Conservation (phyloP, 2,888 invertebrate genomes). For the Lasioglossum marginatum region DNA sequence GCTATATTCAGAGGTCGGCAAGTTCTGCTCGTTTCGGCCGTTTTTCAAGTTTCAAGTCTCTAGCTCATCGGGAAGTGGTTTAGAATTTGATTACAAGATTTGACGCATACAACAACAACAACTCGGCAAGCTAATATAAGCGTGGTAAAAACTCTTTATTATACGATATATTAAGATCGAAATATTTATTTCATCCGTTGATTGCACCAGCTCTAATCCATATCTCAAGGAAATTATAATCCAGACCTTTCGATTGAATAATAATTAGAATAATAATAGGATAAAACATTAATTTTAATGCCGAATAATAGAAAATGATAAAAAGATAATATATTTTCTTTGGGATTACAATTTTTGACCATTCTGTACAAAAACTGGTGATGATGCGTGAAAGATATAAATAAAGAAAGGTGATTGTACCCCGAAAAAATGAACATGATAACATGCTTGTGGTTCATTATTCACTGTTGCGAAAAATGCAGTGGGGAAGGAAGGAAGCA, state of each 20-base stretch:
- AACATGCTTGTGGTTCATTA: slow-evolving; percentile 28
- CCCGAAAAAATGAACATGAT: background rate
- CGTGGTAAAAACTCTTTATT: too few relatives aligned
- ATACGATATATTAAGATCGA: background rate
- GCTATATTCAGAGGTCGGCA: too few relatives aligned
- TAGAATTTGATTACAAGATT: too few relatives aligned
- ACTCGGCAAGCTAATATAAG: too few relatives aligned
- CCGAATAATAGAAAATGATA: background rate
- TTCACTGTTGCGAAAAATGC: slow-evolving; percentile 10
- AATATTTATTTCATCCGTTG: background rate
- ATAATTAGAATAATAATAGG: background rate
- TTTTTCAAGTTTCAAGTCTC: too few relatives aligned
- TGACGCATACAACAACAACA: too few relatives aligned
- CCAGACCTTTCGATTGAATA: background rate
- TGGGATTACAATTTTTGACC: background rate
- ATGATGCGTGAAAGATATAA: background rate
- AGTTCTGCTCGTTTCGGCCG: too few relatives aligned
- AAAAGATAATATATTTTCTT: background rate
- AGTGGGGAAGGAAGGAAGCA: background rate
- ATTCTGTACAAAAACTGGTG: background rate
- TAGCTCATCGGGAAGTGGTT: too few relatives aligned
- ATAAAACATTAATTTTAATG: background rate
- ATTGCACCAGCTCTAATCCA: background rate
- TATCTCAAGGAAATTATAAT: background rate
- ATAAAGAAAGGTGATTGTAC: background rate